Evolutionary conservation across 2,888 invertebrate genomes (phyloP), one percentile per base, ranked within the genome.

Genomic region (Rutpela maculata): DNA sequence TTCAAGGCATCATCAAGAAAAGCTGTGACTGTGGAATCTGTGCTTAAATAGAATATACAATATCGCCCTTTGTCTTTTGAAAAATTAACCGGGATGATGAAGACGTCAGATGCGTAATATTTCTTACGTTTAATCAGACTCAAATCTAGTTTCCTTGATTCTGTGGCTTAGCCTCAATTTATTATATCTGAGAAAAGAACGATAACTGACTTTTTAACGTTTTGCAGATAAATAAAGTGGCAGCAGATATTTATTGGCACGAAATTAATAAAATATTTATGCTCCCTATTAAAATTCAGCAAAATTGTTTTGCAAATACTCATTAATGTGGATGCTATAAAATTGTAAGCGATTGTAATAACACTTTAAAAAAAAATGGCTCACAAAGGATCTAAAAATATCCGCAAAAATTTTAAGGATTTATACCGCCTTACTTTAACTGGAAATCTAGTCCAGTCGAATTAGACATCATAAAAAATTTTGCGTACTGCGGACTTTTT

Each of bases 1-100:
- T 77, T 77, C 78, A 59, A 69, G 78, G 78, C 77, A 82, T 84
- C 84, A 83, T 84, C 84, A 82, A 79, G 83, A 76, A 82, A 83
- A 83, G 83, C 83, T 82, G 83, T 79, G 83, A 82, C 82, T 84
- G 78, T 79, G 72, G 80, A 80, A 78, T 79, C 75, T 70, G 69
- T 66, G 70, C 63, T 65, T 68, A 74, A 77, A 79, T 78, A 79
- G 74, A 78, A 80, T 80, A 75, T 74, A 79, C 79, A 79, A 76
- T 78, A 72, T 75, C 77, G 57, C 59, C 12, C 35, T 38, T 31
- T 55, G 18, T n/a, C 74, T 56, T 74, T 11, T 74, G 74, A 74
- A 74, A 74, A 74, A 74, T 74, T 74, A 66, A 74, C 67, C 68
- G 35, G 60, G 10, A 15, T 57, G 66, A 74, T 68, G 63, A 38